Percentiles rank a stretch among this genome's conserved stretches.
These are phyloP conservation scores for Alviniconcha marisindica DNA, from an alignment of 1,140 invertebrate genomes.

Conservation along the genomic window DNA sequence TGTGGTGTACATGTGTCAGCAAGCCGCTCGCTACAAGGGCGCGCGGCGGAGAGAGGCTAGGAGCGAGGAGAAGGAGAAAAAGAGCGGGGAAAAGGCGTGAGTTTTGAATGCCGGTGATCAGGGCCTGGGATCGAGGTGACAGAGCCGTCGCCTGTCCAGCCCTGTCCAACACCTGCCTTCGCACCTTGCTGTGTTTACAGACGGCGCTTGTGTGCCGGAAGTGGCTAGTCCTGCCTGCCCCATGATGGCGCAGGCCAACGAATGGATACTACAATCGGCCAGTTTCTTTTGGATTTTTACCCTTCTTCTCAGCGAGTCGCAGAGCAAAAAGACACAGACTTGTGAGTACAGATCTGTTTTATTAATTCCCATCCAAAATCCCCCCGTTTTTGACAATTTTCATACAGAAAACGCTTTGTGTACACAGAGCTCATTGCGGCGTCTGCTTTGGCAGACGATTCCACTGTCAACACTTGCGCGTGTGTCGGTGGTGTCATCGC, in stretches of 20 bases:
- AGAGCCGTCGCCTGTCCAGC: neutral
- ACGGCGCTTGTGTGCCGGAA: slow-evolving; percentile 47
- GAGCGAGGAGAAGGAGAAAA: neutral
- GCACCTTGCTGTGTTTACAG: slow-evolving; percentile 48
- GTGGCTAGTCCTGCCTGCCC: slow-evolving; percentile 35
- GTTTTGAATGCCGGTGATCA: slow-evolving; percentile 12
- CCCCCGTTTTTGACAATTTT: neutral
- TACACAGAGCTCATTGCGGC: neutral
- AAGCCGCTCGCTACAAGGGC: neutral
- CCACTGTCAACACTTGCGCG: neutral
- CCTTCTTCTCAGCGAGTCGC: slow-evolving; percentile 54
- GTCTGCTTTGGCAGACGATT: slow-evolving; percentile 15
- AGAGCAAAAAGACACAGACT: slow-evolving; percentile 57
- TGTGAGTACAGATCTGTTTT: slow-evolving; percentile 52
- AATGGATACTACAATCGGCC: slow-evolving; percentile 56
- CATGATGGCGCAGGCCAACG: slow-evolving; percentile 56
- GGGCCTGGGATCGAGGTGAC: neutral
- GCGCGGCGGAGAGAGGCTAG: neutral
- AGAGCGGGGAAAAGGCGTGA: neutral
- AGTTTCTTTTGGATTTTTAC: slow-evolving; percentile 60
- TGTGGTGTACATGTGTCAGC: slow-evolving; percentile 2
- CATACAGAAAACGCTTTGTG: slow-evolving; percentile 14
- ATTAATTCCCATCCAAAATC: neutral
- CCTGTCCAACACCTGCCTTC: slow-evolving; percentile 29
- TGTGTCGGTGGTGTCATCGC: neutral